Evolutionary conservation across 2,888 invertebrate species (phyloP).

Genomic region (Euzetes globulus): DNA sequence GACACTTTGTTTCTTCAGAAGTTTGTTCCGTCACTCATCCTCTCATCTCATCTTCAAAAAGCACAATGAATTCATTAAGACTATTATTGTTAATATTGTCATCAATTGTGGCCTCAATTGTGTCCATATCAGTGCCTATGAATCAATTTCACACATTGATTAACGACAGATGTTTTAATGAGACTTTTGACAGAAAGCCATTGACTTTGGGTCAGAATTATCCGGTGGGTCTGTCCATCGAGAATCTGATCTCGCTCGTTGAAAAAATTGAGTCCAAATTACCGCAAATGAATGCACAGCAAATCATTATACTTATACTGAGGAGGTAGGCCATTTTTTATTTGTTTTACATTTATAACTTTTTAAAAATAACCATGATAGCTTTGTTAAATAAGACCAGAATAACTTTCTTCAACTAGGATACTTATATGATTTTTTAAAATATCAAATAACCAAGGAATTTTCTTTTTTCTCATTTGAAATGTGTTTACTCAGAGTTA

Average conservation of each 20-base stretch:
- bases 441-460: too few species aligned
- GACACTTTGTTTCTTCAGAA: too few species aligned
- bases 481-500: too few species aligned
- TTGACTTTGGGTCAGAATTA: slow-evolving; percentile 36
- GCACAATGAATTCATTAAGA: slow-evolving; percentile 14
- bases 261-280: slow-evolving; percentile 38
- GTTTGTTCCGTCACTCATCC: not conserved
- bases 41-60: not conserved
- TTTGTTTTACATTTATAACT: too few species aligned
- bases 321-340: slow-evolving; percentile 5
- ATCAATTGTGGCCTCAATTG: not conserved
- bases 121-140: not conserved
- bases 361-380: too few species aligned
- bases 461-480: too few species aligned
- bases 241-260: slow-evolving; percentile 38
- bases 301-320: slow-evolving; percentile 17
- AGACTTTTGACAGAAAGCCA: slow-evolving; percentile 11
- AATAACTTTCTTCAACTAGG: too few species aligned
- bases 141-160: not conserved
- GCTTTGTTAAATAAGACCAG: too few species aligned
- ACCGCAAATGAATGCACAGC: slow-evolving; percentile 6
- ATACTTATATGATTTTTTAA: too few species aligned
- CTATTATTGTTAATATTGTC: not conserved
- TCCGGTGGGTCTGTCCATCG: slow-evolving; percentile 38
- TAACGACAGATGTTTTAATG: slow-evolving; percentile 25